Base-by-base conservation (phyloP, 2,797 vertebrate species). In the Premnoplex brunnescens region DNA sequence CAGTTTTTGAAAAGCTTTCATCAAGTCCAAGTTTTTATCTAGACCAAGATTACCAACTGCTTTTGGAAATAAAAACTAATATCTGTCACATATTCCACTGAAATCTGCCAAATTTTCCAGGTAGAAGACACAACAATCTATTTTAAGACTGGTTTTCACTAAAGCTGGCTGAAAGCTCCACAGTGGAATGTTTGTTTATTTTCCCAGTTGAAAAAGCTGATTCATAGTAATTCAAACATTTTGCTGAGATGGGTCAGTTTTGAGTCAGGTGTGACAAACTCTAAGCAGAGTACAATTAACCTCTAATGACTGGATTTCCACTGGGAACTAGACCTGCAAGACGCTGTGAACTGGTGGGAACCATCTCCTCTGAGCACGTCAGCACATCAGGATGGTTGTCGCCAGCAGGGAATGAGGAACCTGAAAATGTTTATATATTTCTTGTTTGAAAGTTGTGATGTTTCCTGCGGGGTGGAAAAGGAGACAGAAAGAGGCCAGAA, bases 71-170 rank as follows among this genome's bases (percentile, higher is more conserved):
- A 88, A 48, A 85, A 93, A 51, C 28, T 90, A 81, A 34, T 84
- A 79, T 79, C 66, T 94, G 58, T 91, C 83, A 95, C 8, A 69
- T 88, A 95, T 91, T 96, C 90, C 91, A 86, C 28, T 88, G 68
- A 94, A 84, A 93, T 76, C 77, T 93, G 91, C 93, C 94, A 97
- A 48, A 84, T 93, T 94, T 96, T 91, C 83, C 89, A 94, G 90
- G 95, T 96, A 96, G 88, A 94, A 96, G 95, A 94, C 93, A 94
- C 48, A 96, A 97, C 94, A 93, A 76, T 95, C 83, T 91, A 91
- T 95, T 97, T 95, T 93, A 94, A 93, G 88, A 48, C 46, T 51
- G 2, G 9, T 78, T 95, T 96, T 96, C 44, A 72, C 52, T 74
- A 69, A 68, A 54, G 46, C 54, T 91, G 91, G 43, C 51, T 95